Evolutionary conservation across 1,140 invertebrate species (phyloP).

Genomic region (Archivesica marissinica): DNA sequence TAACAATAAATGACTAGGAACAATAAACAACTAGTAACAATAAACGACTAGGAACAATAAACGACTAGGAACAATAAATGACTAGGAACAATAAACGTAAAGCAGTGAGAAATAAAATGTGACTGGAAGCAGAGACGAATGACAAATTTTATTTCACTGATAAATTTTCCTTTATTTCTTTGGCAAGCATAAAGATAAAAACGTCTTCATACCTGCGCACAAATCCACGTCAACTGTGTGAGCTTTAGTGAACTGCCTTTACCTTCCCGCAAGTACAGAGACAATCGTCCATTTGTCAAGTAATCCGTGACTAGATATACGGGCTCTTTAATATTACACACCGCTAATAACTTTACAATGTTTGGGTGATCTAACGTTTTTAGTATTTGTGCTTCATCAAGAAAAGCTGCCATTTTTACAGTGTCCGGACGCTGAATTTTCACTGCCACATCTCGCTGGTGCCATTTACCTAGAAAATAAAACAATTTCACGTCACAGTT

Average conservation of each 20-base stretch:
- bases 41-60: too few species aligned
- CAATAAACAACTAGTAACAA: too few species aligned
- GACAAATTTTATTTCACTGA: too few species aligned
- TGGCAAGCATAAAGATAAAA: too few species aligned
- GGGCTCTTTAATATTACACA: constrained; percentile 98
- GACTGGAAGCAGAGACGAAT: too few species aligned
- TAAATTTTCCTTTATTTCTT: too few species aligned
- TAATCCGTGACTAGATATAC: constrained; percentile 99
- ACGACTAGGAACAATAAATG: too few species aligned
- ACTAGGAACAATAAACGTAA: too few species aligned
- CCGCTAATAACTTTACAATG: constrained; percentile 97
- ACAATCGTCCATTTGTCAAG: constrained; percentile 77
- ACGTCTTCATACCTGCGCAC: constrained; percentile 81
- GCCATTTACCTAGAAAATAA: constrained; percentile 89
- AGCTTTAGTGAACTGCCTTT: constrained; percentile 72
- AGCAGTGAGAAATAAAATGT: too few species aligned
- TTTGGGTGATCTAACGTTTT: constrained; percentile 98
- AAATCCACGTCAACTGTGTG: constrained; percentile 75
- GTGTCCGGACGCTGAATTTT: constrained; percentile 97
- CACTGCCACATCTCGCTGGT: constrained; percentile 97
- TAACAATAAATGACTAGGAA: too few species aligned
- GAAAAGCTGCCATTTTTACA: constrained; percentile 98
- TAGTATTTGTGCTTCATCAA: constrained; percentile 99
- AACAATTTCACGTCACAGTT: too few species aligned
- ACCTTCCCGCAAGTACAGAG: constrained; percentile 78